phyloP scores from a whole-genome alignment of 1,140 invertebrate species.

The Trachymyrmex cornetzi region DNA sequence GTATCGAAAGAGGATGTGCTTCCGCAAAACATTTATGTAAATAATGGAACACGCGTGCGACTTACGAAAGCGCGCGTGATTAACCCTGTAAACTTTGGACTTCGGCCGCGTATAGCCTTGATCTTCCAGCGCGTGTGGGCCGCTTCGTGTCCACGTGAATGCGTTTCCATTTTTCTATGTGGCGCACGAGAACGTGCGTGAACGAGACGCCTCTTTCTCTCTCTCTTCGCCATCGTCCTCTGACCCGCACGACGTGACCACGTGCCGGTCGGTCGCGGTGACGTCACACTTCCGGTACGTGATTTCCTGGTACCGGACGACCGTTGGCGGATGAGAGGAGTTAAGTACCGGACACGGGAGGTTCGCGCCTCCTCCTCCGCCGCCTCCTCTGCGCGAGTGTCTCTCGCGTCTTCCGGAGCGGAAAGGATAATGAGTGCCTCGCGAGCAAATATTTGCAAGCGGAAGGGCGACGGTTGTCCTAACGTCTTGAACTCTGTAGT shows the following conservation, averaged over 20 bases:
- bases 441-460: neutral
- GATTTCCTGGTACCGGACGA: constrained; percentile 78
- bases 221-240: constrained; percentile 3
- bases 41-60: neutral
- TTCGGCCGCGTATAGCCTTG: constrained; percentile 55
- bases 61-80: constrained; percentile 38
- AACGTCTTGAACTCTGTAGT: neutral
- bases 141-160: constrained; percentile 19
- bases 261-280: constrained; percentile 70
- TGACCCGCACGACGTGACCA: constrained; percentile 58
- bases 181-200: neutral
- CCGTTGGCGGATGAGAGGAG: constrained; percentile 78
- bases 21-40: constrained; percentile 18
- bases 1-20: constrained; percentile 17
- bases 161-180: constrained; percentile 38
- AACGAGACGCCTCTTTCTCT: neutral
- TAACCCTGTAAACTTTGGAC: constrained; percentile 55
- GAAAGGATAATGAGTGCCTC: constrained; percentile 53
- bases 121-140: constrained; percentile 60
- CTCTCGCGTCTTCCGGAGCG: constrained; percentile 59
- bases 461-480: neutral
- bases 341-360: constrained; percentile 75
- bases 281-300: constrained; percentile 76
- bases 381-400: constrained; percentile 29
- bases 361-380: constrained; percentile 45